Evolutionary conservation across 2,888 invertebrate species (phyloP).

Genomic region (Criorhina ranunculi): DNA sequence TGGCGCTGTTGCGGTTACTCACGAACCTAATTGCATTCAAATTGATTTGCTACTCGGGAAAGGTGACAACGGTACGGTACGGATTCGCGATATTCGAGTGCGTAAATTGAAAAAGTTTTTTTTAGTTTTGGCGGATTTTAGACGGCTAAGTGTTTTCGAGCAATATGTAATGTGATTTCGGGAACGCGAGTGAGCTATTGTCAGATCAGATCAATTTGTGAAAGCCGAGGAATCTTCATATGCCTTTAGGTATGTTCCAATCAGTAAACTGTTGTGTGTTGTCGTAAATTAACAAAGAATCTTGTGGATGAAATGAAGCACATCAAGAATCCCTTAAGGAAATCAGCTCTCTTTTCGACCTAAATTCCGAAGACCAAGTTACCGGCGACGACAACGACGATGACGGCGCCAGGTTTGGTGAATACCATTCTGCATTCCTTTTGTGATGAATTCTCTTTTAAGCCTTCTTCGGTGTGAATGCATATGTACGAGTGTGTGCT

Average conservation of each 20-base stretch:
- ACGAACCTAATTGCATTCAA: conserved; percentile 73
- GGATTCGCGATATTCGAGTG: conserved; percentile 64
- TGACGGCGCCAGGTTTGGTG: conserved; percentile 72
- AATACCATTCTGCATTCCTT: conserved; percentile 75
- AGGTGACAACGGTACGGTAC: conserved; percentile 57
- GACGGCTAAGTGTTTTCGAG: conserved; percentile 32
- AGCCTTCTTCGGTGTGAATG: conserved; percentile 69
- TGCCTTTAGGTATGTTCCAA: conserved; percentile 72
- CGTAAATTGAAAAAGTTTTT: conserved; percentile 70
- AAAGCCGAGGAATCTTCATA: conserved; percentile 66
- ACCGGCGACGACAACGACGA: conserved; percentile 46
- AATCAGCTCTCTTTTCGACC: conserved; percentile 68
- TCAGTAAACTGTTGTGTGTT: conserved; percentile 40
- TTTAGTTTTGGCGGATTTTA: conserved; percentile 24
- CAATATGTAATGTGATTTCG: conserved; percentile 64
- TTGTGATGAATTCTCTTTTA: conserved; percentile 70
- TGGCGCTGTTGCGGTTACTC: conserved; percentile 47
- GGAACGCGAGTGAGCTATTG: conserved; percentile 67
- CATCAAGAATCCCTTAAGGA: conserved; percentile 61
- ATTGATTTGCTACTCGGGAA: conserved; percentile 75
- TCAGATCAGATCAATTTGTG: conserved; percentile 74
- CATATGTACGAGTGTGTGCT: conserved; percentile 51
- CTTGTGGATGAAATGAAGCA: conserved; percentile 3
- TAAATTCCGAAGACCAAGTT: conserved; percentile 73
- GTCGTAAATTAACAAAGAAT: conserved; percentile 46